Conservation (phyloP, 2,797 vertebrate genomes). For the Sebastes nivosus region DNA sequence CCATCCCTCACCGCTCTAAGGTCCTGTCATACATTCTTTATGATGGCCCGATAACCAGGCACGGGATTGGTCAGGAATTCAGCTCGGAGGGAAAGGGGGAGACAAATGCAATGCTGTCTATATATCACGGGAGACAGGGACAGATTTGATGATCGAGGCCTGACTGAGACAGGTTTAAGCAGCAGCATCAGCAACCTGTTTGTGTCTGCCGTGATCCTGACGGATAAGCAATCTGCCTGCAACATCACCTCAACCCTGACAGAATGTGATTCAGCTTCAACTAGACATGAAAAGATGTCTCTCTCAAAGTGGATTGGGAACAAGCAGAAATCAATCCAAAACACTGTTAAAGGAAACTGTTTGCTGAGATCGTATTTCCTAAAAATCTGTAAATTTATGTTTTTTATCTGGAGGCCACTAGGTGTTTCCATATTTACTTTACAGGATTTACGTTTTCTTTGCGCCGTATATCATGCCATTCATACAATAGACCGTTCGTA, state of each 20-base stretch:
- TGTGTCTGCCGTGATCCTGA: slow-evolving; percentile 74
- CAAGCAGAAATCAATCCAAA: slow-evolving; percentile 59
- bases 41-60: slow-evolving; percentile 60
- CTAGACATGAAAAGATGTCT: slow-evolving; percentile 70
- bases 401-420: background rate
- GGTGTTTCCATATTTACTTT: background rate
- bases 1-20: slow-evolving; percentile 65
- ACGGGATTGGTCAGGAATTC: slow-evolving; percentile 69
- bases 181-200: slow-evolving; percentile 80
- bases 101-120: slow-evolving; percentile 70
- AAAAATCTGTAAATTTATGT: background rate
- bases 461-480: background rate
- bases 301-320: slow-evolving; percentile 44
- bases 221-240: slow-evolving; percentile 79
- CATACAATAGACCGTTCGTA: background rate
- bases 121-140: slow-evolving; percentile 74
- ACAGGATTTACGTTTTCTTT: background rate
- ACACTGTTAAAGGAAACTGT: slow-evolving; percentile 7
- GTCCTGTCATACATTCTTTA: slow-evolving; percentile 81
- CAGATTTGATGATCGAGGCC: slow-evolving; percentile 74
- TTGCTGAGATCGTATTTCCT: background rate
- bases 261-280: slow-evolving; percentile 67
- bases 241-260: slow-evolving; percentile 72
- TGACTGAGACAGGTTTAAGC: slow-evolving; percentile 72
- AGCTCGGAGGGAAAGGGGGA: slow-evolving; percentile 46